These are phyloP conservation scores for Carlito syrichta DNA, from an alignment of 2,113 vertebrate genomes.

Conservation along the genomic window DNA sequence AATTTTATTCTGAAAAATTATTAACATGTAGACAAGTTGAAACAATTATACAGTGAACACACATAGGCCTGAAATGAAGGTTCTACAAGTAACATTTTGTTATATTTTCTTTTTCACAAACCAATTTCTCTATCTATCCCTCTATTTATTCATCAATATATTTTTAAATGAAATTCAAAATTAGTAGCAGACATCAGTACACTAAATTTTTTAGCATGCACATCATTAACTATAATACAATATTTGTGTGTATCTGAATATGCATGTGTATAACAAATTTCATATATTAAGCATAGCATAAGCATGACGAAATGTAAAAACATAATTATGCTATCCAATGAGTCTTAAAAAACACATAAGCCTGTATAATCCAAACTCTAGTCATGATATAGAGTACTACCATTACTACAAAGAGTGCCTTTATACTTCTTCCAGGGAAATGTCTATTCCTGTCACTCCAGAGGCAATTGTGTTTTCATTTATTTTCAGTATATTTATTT, in stretches of 20 bases:
- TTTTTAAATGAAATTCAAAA: neutral
- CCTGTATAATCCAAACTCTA: neutral
- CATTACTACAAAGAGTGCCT: neutral
- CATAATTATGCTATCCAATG: neutral
- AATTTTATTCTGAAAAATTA: neutral
- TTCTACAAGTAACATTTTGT: neutral
- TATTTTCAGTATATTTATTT: neutral
- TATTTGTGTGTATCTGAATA: neutral
- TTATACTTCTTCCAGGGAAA: neutral
- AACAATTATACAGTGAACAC: neutral
- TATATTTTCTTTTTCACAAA: neutral
- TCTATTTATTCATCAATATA: neutral
- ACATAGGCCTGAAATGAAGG: neutral
- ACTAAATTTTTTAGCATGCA: neutral
- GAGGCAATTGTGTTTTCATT: neutral
- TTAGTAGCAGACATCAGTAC: neutral
- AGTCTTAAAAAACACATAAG: neutral
- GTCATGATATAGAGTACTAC: neutral
- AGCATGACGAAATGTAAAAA: neutral
- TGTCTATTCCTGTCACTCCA: neutral
- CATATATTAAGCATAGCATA: neutral
- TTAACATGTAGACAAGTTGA: neutral
- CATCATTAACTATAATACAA: neutral
- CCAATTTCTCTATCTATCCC: neutral
- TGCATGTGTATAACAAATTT: neutral